Base-by-base conservation (phyloP, 2,888 invertebrate genomes). In the Lucinisca nassula region DNA sequence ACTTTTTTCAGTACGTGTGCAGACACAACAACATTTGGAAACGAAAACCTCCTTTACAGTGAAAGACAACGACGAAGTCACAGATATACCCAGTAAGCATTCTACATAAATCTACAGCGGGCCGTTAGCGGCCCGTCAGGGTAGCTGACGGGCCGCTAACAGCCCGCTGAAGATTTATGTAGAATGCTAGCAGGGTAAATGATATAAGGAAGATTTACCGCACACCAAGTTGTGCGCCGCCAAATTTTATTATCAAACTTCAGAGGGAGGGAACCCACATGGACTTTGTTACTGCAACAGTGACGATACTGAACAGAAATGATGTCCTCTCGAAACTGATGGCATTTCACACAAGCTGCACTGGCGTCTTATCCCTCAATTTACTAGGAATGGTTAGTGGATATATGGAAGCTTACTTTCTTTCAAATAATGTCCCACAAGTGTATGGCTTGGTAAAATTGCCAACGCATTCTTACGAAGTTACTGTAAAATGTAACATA, bases 381-480 rank as follows among this genome's bases (percentile, higher is more conserved):
- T 76, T 84, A 21, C 72, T 86, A 4, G 45, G 67, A n/a, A 86
- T 83, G 79, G 72, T 84, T 0, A 24, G 84, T n/a, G 79, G 83
- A 6, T 89, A 89, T 40, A 17, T 86, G 49, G 37, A 86, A 35
- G 72, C 86, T 0, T 21, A 82, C 27, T 73, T 76, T 32, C 73
- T 89, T 8, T 51, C 35, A 1, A 40, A 35, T 12, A 27, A 67
- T n/a, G 17, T 73, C 10, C 89, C 89, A 4, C 70, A 80, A 27
- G 87, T 89, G 30, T 87, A 89, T 72, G 89, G 89, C 0, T 74
- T 89, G 12, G 51, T 85, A 6, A 75, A 82, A 40, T 70, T 73
- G 27, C 38, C 51, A 24, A 77, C 75, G 30, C 76, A 79, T 38
- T 17, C 73, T 10, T 89, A 78, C 58, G 79, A 79, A 27, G 55